Evolutionary conservation across 1,140 invertebrate genomes (phyloP).

Genomic region (Melanaphis sacchari): DNA sequence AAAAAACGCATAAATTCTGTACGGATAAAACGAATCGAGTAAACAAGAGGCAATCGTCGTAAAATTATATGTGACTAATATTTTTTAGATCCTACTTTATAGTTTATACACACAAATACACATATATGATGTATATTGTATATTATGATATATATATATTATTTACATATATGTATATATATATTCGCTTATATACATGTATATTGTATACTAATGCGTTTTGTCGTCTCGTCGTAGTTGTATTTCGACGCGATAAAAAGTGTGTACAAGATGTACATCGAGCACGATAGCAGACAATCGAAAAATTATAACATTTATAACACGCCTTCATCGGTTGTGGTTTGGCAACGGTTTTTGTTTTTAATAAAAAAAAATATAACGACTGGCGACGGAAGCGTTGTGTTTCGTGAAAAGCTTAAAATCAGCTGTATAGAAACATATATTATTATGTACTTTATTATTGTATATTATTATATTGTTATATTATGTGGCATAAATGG

Average conservation of each 20-base stretch:
- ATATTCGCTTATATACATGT: background rate
- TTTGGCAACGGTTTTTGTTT: conserved; percentile 12
- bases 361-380: background rate
- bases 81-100: conserved; percentile 14
- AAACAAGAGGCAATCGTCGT: conserved; percentile 43
- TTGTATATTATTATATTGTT: background rate
- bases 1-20: conserved; percentile 41
- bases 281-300: background rate
- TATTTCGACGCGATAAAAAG: conserved; percentile 6
- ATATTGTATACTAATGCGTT: background rate
- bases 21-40: conserved; percentile 39
- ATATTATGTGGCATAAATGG: background rate
- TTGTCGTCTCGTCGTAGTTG: background rate
- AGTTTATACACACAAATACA: background rate
- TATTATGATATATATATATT: background rate
- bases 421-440: background rate
- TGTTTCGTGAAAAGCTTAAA: background rate
- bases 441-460: background rate
- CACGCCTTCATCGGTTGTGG: background rate
- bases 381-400: background rate
- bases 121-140: background rate
- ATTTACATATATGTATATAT: no score
- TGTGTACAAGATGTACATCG: background rate
- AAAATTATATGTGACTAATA: conserved; percentile 25
- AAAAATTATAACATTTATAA: background rate